Evolutionary conservation across 2,888 invertebrate genomes (phyloP), one percentile per base, ranked within the genome.

Genomic region (Cataglyphis livida): DNA sequence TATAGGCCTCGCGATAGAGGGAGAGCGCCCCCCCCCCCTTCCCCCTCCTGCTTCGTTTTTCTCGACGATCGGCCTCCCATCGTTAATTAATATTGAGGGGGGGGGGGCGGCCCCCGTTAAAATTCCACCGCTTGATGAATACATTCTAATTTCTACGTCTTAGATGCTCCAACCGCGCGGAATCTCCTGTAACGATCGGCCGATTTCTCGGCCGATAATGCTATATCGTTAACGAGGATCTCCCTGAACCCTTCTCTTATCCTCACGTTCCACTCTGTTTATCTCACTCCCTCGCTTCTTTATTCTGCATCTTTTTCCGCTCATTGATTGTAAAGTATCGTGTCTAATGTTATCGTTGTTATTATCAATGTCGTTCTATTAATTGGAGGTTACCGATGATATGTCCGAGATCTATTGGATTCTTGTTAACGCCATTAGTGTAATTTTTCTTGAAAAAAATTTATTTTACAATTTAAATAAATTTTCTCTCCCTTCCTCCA

Each of bases 151-250:
- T 84, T 66, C 78, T 62, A 41, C 71, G 78, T 83, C 84, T 82
- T 73, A 81, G 86, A 82, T 76, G 59, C 68, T 73, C 59, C 79
- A 66, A 54, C 65, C 70, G 78, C 71, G 83, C 78, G 57, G 76
- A 75, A 88, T 88, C 88, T 84, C 68, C 35, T 62, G 44, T 78
- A 76, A 84, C 84, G 87, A 88, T 88, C 87, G 81, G 62, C 57
- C 89, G 88, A 88, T 88, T 89, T 88, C 89, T 88, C 89, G 74
- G 44, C 71, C 84, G 87, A 88, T 89, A 88, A 70, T 68, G 64
- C 61, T 59, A 25, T 88, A 85, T 88, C 88, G 87, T 89, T 89
- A 89, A 89, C 89, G 85, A 89, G 83, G 84, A 89, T 87, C 89
- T 87, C 82, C 59, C 86, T 64, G 68, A 85, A 81, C 70, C 57